These are phyloP conservation scores for Scophthalmus maximus DNA, from an alignment of 2,113 vertebrate species.

Conservation along the genomic window DNA sequence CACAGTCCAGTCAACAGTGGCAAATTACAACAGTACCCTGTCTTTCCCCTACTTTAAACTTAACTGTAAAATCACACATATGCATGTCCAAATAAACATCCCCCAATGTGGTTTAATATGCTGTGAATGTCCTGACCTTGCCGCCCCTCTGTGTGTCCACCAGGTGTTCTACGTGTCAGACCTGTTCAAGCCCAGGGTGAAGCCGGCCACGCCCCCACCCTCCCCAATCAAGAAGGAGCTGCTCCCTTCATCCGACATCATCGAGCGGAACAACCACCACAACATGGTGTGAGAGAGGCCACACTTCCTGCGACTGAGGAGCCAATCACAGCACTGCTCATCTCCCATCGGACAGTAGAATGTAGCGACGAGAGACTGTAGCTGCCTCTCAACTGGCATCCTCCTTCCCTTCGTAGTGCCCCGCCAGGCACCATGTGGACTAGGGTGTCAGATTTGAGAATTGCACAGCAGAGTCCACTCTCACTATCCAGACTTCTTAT, in stretches of 20 bases:
- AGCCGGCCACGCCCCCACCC: conserved; percentile 83
- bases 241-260: conserved; percentile 94
- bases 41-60: no score
- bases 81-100: not conserved
- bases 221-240: conserved; percentile 95
- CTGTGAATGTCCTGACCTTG: not conserved
- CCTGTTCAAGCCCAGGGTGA: conserved; percentile 91
- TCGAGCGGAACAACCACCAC: conserved; percentile 97
- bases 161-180: conserved; percentile 97
- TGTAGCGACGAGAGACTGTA: conserved; percentile 91
- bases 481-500: conserved; percentile 75
- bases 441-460: conserved; percentile 68
- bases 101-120: not conserved
- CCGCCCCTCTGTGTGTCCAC: conserved; percentile 27
- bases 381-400: conserved; percentile 66
- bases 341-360: conserved; percentile 99
- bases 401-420: conserved; percentile 47
- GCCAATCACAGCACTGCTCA: conserved; percentile 89
- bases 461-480: conserved; percentile 80
- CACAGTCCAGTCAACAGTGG: no score
- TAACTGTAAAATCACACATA: no score
- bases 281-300: conserved; percentile 87
- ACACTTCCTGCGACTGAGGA: conserved; percentile 83
- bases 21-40: no score
- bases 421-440: conserved; percentile 29